Evolutionary conservation across 2,113 vertebrate species (phyloP), one percentile per base, ranked within the genome.

Genomic region (Leiothrix lutea): DNA sequence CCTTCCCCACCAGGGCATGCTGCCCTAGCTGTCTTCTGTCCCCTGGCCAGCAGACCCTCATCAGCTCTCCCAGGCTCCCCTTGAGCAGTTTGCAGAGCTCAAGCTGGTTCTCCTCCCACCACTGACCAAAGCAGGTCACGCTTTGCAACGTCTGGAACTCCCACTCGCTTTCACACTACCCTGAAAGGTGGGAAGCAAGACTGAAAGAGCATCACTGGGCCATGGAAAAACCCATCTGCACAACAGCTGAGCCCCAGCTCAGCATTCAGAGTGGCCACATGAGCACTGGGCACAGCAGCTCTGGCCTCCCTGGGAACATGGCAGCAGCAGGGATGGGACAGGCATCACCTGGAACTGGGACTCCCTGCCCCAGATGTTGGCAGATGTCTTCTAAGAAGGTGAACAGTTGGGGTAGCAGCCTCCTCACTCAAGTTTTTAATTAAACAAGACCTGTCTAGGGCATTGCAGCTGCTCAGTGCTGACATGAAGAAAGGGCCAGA

Each of bases 361-460:
- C 9, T 79, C 44, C 53, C 53, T 79, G 62, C 28, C 48, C 54
- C 15, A 67, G 65, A 26, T 0, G 0, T 1, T 36, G 35, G 65
- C 44, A 91, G 65, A 23, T 2, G 0, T 45, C 0, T 0, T 42
- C 36, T 2, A 16, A 62, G 71, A 72, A 75, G 53, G 51, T 0
- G 28, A 92, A 61, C 65, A 84, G 31, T 5, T 85, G 45, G 53
- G 36, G 40, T 62, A 75, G 60, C 40, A 53, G 23, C 36, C 45
- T 57, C n/a, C 33, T 78, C 51, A 45, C 38, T 67, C 65, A 53
- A 47, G 35, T 36, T 94, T 47, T 57, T 45, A 58, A 66, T 82
- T 90, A 78, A 87, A 80, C 0, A 11, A 80, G 40, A 71, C 11
- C 48, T 40, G n/a, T 47, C 40, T n/a, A 73, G 57, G 47, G 53